A percentile compares a stretch with the other conserved stretches of the same genome.
These are phyloP conservation scores for Oreochromis aureus DNA, from an alignment of 2,113 vertebrate species.

Conservation along the genomic window DNA sequence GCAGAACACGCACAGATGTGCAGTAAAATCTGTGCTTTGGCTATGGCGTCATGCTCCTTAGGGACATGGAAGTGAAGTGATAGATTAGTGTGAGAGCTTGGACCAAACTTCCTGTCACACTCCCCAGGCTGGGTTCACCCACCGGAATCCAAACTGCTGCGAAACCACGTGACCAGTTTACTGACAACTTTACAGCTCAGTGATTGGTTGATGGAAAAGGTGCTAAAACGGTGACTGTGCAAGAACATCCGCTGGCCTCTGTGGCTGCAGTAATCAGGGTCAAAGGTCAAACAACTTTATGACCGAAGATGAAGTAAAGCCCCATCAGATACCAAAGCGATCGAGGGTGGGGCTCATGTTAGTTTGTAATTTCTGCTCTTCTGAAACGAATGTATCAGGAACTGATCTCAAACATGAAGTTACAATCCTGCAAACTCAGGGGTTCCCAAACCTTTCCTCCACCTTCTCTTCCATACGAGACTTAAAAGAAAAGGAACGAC, in stretches of 20 bases:
- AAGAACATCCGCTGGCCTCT: not conserved
- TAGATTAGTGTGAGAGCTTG: not conserved
- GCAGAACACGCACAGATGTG: conserved; percentile 12
- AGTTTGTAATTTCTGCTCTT: not conserved
- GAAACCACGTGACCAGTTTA: not conserved
- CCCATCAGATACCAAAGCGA: not conserved
- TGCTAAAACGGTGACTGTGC: not conserved
- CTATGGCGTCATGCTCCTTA: conserved; percentile 25
- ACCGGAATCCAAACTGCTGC: not conserved
- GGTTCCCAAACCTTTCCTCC: not conserved
- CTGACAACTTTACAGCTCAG: not conserved
- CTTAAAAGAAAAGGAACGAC: not conserved
- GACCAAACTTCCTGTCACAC: not conserved
- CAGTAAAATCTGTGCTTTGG: conserved; percentile 8
- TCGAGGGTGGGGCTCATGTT: not conserved
- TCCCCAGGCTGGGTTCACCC: not conserved
- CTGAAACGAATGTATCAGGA: not conserved
- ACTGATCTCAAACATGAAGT: not conserved
- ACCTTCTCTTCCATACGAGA: not conserved
- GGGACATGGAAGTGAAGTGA: conserved; percentile 10
- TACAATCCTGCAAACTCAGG: not conserved
- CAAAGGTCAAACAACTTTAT: conserved; percentile 20
- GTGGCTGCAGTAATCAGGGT: not conserved
- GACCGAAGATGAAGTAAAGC: conserved; percentile 6
- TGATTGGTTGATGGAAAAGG: not conserved